Conservation (phyloP, 2,113 vertebrate genomes). For the Mystacornis crossleyi region DNA sequence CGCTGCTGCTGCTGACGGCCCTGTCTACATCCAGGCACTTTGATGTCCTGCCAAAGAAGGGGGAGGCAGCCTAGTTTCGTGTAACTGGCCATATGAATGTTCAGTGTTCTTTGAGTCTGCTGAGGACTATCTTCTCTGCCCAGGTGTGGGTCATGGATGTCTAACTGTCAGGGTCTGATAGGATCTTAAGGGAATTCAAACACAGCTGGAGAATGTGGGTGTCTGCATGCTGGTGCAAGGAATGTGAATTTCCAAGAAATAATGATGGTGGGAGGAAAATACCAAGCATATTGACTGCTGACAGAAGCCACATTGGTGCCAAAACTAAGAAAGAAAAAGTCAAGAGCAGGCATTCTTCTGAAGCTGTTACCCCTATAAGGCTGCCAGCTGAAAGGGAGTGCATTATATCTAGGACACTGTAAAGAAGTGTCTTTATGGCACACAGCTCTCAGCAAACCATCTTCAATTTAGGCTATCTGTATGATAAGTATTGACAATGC, state of each 20-base stretch:
- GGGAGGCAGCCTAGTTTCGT: background rate
- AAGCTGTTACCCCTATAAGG: background rate
- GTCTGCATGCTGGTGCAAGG: conserved; percentile 24
- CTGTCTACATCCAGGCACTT: background rate
- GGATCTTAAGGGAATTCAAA: conserved; percentile 17
- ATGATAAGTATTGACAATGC: background rate
- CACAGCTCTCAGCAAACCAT: background rate
- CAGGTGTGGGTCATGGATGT: background rate
- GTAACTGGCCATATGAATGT: background rate
- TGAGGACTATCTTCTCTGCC: background rate
- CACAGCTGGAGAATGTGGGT: conserved; percentile 20
- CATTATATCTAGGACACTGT: background rate
- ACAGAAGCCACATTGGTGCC: background rate
- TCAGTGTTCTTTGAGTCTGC: background rate
- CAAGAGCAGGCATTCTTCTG: background rate
- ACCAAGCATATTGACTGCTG: background rate
- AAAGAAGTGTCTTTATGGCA: background rate
- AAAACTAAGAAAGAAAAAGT: conserved; percentile 1
- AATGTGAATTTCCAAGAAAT: conserved; percentile 56
- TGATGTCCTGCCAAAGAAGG: background rate
- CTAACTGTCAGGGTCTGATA: background rate
- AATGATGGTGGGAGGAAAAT: conserved; percentile 28
- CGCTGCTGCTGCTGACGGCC: rapidly evolving
- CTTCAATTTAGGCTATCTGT: background rate
- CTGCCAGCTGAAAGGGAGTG: conserved; percentile 1